These are phyloP conservation scores for Phocides pigmalion DNA, from an alignment of 1,140 invertebrate species.

Conservation along the genomic window DNA sequence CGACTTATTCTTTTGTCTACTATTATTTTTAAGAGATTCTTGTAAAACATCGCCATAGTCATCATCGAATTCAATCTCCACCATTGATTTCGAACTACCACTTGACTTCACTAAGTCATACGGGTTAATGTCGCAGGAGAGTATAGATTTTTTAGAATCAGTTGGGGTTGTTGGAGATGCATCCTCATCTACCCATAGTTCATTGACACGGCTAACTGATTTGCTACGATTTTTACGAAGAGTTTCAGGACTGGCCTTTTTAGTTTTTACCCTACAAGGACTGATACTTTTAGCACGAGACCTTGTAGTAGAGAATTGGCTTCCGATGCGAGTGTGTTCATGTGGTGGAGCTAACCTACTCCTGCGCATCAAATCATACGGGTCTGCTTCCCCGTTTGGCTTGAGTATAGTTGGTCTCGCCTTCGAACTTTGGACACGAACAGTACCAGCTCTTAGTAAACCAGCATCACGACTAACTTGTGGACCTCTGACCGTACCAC, in stretches of 20 bases:
- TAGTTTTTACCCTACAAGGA: conserved; percentile 79
- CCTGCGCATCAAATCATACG: conserved; percentile 91
- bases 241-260: conserved; percentile 75
- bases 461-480: conserved; percentile 68
- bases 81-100: conserved; percentile 63
- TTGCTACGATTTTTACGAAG: conserved; percentile 76
- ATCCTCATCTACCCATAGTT: conserved; percentile 79
- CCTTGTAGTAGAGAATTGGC: conserved; percentile 80
- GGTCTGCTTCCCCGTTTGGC: conserved; percentile 85
- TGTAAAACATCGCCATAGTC: conserved; percentile 70
- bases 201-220: conserved; percentile 79
- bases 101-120: conserved; percentile 89
- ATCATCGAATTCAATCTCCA: conserved; percentile 74
- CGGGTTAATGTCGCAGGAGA: conserved; percentile 93
- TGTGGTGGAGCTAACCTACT: conserved; percentile 87
- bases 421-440: conserved; percentile 85
- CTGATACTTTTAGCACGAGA: conserved; percentile 86
- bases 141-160: conserved; percentile 88
- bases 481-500: conserved; percentile 84
- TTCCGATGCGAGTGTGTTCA: conserved; percentile 80
- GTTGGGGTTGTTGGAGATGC: conserved; percentile 78
- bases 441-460: conserved; percentile 85
- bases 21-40: conserved; percentile 60
- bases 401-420: conserved; percentile 85
- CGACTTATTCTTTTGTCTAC: conserved; percentile 45